phyloP scores from a whole-genome alignment of 1,140 invertebrate species.

The Drosophila sp. region DNA sequence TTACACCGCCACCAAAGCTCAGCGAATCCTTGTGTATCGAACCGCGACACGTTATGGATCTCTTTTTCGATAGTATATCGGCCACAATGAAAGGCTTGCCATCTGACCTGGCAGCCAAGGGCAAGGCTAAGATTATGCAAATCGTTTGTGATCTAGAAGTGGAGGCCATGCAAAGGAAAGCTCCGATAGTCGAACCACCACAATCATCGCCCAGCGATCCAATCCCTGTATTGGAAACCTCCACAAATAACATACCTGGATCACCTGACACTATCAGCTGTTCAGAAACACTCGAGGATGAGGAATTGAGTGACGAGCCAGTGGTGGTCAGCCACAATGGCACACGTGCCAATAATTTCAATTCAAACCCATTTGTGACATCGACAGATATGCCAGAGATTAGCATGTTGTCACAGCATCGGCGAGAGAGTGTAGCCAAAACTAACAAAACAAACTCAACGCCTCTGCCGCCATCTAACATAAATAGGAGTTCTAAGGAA shows the following conservation, averaged over 20 bases:
- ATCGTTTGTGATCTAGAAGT: conserved; percentile 68
- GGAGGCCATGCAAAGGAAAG: conserved; percentile 48
- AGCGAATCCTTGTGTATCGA: neutral
- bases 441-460: neutral
- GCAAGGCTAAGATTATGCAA: conserved; percentile 75
- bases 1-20: neutral
- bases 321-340: neutral
- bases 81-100: conserved; percentile 73
- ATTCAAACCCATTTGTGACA: neutral
- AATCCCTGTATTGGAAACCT: neutral
- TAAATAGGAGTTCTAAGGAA: conserved; percentile 20
- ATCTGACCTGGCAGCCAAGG: conserved; percentile 66
- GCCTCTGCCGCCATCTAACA: neutral
- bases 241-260: neutral
- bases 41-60: conserved; percentile 54
- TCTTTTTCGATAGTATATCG: conserved; percentile 73
- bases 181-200: neutral
- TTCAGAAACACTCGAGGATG: neutral
- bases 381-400: neutral
- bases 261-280: neutral
- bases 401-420: neutral
- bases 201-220: neutral
- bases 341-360: neutral
- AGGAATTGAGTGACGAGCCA: conserved; percentile 1
- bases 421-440: neutral